Evolutionary conservation across 2,797 vertebrate species (phyloP).

Genomic region (Myiotriccus ornatus): DNA sequence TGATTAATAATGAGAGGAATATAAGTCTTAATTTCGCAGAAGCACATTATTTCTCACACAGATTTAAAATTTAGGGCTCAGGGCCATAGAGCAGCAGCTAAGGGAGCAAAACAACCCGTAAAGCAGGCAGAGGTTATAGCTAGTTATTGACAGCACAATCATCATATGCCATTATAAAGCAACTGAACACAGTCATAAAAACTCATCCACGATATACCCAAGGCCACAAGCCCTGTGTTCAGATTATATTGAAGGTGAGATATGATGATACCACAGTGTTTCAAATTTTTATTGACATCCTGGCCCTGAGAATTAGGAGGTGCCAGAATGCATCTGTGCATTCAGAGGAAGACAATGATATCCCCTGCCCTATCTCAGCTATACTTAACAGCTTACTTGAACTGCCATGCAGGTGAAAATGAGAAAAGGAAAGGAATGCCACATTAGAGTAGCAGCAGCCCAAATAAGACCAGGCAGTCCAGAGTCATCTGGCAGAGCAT

Average conservation of each 20-base stretch:
- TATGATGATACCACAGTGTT: background rate
- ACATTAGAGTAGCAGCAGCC: background rate
- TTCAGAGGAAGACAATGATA: constrained; percentile 1
- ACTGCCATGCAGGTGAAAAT: background rate
- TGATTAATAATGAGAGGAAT: constrained; percentile 47
- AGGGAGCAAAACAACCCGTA: background rate
- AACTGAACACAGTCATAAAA: constrained; percentile 27
- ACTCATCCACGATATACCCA: background rate
- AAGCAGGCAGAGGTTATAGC: constrained; percentile 28
- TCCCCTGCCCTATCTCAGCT: background rate
- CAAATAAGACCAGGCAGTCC: background rate
- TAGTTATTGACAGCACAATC: constrained; percentile 47
- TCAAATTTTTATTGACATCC: constrained; percentile 35
- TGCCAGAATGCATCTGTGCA: constrained; percentile 19
- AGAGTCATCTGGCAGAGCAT: background rate
- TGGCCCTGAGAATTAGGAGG: constrained; percentile 20
- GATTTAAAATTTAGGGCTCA: constrained; percentile 31
- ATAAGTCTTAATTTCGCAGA: constrained; percentile 37
- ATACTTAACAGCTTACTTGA: background rate
- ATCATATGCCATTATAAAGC: constrained; percentile 27
- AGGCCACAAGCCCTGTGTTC: background rate
- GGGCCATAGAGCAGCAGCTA: constrained; percentile 15
- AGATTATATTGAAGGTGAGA: constrained; percentile 32
- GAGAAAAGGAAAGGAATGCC: constrained; percentile 18
- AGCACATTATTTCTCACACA: background rate